These are phyloP conservation scores for Anaspis maculata DNA, from an alignment of 2,888 invertebrate species.

Conservation along the genomic window DNA sequence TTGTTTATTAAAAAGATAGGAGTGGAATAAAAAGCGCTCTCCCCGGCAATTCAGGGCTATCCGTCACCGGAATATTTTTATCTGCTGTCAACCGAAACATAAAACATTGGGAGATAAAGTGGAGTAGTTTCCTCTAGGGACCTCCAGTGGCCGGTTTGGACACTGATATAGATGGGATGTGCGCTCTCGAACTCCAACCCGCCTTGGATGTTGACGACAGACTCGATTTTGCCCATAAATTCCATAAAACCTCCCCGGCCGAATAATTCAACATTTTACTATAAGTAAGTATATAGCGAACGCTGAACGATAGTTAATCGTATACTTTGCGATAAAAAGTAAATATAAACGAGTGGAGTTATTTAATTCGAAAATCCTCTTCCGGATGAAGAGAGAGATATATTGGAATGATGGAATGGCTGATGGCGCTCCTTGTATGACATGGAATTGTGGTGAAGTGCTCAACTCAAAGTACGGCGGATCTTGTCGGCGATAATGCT, in stretches of 20 bases:
- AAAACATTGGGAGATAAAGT: constrained; percentile 43
- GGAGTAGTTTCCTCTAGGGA: constrained; percentile 40
- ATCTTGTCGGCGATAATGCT: constrained; percentile 22
- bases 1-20: constrained; percentile 39
- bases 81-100: constrained; percentile 43
- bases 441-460: constrained; percentile 15
- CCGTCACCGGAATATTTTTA: constrained; percentile 44
- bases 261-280: neutral
- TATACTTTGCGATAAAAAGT: too few relatives aligned
- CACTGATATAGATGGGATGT: constrained; percentile 34
- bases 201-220: constrained; percentile 2
- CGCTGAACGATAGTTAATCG: too few relatives aligned
- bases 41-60: constrained; percentile 36
- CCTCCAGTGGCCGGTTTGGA: constrained; percentile 29
- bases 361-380: too few relatives aligned
- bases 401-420: too few relatives aligned
- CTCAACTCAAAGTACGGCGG: constrained; percentile 17
- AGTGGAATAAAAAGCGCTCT: constrained; percentile 33
- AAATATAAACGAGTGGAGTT: too few relatives aligned
- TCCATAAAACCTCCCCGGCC: neutral
- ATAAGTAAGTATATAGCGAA: too few relatives aligned
- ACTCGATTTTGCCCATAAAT: neutral
- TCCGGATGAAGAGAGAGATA: too few relatives aligned
- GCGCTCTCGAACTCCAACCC: constrained; percentile 14
- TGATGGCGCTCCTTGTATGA: too few relatives aligned